Evolutionary conservation across 1,140 invertebrate genomes (phyloP), one percentile per base, ranked within the genome.

Genomic region (Coelopa frigida): DNA sequence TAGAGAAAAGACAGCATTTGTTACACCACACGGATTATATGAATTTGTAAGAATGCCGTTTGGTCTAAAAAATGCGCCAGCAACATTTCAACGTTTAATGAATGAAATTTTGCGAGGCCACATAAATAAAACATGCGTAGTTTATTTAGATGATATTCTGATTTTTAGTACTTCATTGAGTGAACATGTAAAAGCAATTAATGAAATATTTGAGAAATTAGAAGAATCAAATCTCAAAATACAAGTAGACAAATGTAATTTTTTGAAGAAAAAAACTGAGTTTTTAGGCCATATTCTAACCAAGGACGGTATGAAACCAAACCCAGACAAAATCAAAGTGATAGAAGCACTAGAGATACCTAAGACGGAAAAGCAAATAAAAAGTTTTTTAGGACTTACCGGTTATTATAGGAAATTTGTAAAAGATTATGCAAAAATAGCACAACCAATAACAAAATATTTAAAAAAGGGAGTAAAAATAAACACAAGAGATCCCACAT

Each of bases 1-100:
- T 39, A 61, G 51, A 10, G 51, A 63, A 11, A 76, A 76, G 58
- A 77, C 73, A 0, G 73, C 71, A 0, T 76, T 78, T 54, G 45
- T 38, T 7, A 55, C 53, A 29, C 50, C 55, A 11, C 48, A 54
- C 40, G 69, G 65, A 0, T 55, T 59, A 45, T 71, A 60, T 41
- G 58, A 66, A 43, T 73, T 68, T 39, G 33, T 52, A 8, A 27
- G 63, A 36, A 68, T 74, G 64, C 65, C 69, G 0, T 72, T 71
- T 48, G 70, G 71, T 0, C 38, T 73, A 0, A 57, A 59, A 27
- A 69, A 70, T 27, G 65, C 61, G 0, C 69, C 71, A 3, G 49
- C 57, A 0, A 70, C 68, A 5, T 73, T 74, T 47, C 64, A 75
- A 50, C 47, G 57, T 24, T 11, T 54, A 3, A 60, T 68, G 56